phyloP scores from a whole-genome alignment of 2,888 invertebrate species.

The Athetis lepigone region DNA sequence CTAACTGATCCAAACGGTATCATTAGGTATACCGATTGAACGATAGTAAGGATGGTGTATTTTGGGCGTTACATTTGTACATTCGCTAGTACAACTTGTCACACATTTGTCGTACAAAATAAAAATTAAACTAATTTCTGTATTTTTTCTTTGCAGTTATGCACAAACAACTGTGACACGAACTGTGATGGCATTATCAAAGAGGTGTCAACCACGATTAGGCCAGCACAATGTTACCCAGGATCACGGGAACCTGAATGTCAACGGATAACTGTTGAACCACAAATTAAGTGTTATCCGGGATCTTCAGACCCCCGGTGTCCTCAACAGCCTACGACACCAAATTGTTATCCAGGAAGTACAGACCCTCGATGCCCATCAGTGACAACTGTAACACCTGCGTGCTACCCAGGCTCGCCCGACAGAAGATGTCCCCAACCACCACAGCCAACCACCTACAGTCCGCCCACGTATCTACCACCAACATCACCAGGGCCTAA shows the following conservation, averaged over 20 bases:
- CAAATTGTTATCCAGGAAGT: conserved; percentile 46
- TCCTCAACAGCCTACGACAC: conserved; percentile 54
- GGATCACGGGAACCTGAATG: conserved; percentile 79
- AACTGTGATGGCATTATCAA: conserved; percentile 76
- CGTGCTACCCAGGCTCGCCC: conserved; percentile 52
- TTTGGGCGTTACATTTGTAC: too few relatives aligned
- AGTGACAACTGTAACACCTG: conserved; percentile 40
- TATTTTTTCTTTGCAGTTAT: conserved; percentile 76
- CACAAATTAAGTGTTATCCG: conserved; percentile 72
- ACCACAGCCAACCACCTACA: conserved; percentile 47
- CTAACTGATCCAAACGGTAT: too few relatives aligned
- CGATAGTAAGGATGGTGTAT: too few relatives aligned
- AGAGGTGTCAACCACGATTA: conserved; percentile 78
- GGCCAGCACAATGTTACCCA: conserved; percentile 76
- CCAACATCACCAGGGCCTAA: conserved; percentile 65
- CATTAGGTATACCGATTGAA: too few relatives aligned
- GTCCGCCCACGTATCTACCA: conserved; percentile 65
- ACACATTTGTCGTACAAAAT: too few relatives aligned
- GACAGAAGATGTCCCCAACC: conserved; percentile 60
- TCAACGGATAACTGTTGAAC: conserved; percentile 69
- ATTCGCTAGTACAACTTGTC: too few relatives aligned
- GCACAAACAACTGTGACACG: conserved; percentile 82
- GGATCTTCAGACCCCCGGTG: conserved; percentile 75
- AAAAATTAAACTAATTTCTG: not conserved
- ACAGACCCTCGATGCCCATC: conserved; percentile 48